A percentile compares a stretch with the other conserved stretches of the same genome.
Evolutionary conservation across 1,140 invertebrate species (phyloP).

Genomic region (Chionoecetes opilio): DNA sequence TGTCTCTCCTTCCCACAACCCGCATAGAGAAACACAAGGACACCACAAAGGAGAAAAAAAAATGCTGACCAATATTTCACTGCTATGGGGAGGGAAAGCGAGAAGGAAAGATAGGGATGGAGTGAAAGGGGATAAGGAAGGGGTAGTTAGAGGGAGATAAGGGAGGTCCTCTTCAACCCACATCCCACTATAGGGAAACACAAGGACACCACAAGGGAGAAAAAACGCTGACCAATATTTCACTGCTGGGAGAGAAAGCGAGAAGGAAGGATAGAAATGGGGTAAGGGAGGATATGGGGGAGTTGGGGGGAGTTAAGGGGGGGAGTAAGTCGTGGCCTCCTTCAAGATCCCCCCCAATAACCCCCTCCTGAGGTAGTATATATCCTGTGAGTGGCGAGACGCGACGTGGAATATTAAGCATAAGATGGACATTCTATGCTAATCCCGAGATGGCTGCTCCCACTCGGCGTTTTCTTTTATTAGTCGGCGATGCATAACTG

Average conservation of each 20-base stretch:
- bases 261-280: neutral
- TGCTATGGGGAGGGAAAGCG: no score
- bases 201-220: neutral
- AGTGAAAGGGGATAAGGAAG: neutral
- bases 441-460: slow-evolving; percentile 4
- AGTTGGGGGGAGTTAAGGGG: neutral
- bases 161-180: no score
- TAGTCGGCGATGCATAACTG: neutral
- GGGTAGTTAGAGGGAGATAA: neutral
- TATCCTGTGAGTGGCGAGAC: slow-evolving; percentile 17
- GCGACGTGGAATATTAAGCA: slow-evolving; percentile 6
- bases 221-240: neutral
- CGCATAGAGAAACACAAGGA: neutral
- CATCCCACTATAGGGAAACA: no score
- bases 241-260: neutral
- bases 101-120: neutral
- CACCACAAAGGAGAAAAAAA: neutral
- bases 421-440: slow-evolving; percentile 29
- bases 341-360: neutral
- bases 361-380: neutral
- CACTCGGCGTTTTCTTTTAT: slow-evolving; percentile 20
- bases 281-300: neutral
- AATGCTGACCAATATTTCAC: neutral
- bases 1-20: neutral
- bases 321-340: neutral